Evolutionary conservation across 1,140 invertebrate genomes (phyloP), one percentile per base, ranked within the genome.

Genomic region (Trinorchestia longiramus): DNA sequence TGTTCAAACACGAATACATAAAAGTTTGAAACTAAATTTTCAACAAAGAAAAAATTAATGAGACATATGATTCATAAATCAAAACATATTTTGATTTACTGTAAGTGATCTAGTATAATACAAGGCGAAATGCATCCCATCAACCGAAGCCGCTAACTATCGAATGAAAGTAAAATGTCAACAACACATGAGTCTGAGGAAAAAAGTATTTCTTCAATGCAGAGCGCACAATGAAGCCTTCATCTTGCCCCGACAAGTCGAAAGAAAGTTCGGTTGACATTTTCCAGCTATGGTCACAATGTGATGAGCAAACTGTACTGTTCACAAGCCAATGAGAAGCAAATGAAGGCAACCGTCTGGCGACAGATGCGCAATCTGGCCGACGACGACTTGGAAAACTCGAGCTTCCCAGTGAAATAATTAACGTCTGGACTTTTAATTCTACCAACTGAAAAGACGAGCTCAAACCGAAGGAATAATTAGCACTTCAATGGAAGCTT

Each of bases 381-480:
- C 41, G 19, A 91, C 88, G 43, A 44, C 41, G 88, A 91, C 41
- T 91, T 91, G 88, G 88, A 44, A 91, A 91, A 91, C 41, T 91
- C 88, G 40, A 43, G 43, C 92, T 45, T 94, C 43, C 41, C 43
- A 47, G 92, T 43, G 92, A 94, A 94, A 94, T 94, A 94, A 94
- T 94, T 44, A 94, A 94, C 36, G 92, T 15, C 44, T 28, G 3
- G 92, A 94, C 45, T 94, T 94, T 94, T 94, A 94, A 94, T 94
- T 43, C 92, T 19, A 43, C 92, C 36, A 44, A 44, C 44, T 94
- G 43, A 94, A 94, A 94, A 94, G 92, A 94, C 43, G 92, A 94
- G 43, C 92, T 94, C 92, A 94, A 94, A 94, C 92, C 92, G 11
- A 94, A 94, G 92, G 92, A 94, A 94, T 94, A 94, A 94, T 94